These are phyloP conservation scores for human (Homo sapiens) DNA, from an alignment of 2,113 vertebrate species.

Conservation along the genomic window DNA sequence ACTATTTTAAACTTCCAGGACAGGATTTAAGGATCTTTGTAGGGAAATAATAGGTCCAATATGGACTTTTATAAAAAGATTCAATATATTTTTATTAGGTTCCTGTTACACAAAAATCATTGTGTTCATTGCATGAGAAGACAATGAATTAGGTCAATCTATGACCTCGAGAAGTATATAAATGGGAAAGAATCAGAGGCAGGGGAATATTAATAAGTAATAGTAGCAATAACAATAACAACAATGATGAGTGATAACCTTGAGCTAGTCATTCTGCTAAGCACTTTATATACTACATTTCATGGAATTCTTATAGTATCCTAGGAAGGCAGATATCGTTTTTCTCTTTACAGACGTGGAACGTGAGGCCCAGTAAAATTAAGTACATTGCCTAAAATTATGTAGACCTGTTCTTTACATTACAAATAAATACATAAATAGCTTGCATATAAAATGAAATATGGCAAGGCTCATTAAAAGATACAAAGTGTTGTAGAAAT, in stretches of 20 bases:
- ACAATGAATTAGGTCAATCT: neutral
- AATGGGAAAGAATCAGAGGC: neutral
- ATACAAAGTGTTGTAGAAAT: neutral
- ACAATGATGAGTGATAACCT: neutral
- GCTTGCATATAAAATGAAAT: neutral
- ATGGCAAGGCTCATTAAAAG: neutral
- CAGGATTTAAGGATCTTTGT: neutral
- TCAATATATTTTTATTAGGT: conserved; percentile 16
- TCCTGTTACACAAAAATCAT: conserved; percentile 35
- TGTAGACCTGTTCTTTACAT: neutral
- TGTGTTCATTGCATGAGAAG: neutral
- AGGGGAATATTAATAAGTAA: neutral
- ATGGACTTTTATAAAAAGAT: neutral
- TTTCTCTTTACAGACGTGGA: neutral
- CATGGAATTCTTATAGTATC: neutral
- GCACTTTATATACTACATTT: neutral
- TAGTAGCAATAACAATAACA: neutral
- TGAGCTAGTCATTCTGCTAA: neutral
- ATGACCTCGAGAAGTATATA: neutral
- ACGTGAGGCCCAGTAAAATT: conserved; percentile 12
- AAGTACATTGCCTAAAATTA: neutral
- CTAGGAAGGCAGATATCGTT: neutral
- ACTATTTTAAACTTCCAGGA: neutral
- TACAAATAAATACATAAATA: neutral
- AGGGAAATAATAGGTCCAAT: neutral